phyloP scores from a whole-genome alignment of 2,888 invertebrate species.

The Aleiodes alternator region DNA sequence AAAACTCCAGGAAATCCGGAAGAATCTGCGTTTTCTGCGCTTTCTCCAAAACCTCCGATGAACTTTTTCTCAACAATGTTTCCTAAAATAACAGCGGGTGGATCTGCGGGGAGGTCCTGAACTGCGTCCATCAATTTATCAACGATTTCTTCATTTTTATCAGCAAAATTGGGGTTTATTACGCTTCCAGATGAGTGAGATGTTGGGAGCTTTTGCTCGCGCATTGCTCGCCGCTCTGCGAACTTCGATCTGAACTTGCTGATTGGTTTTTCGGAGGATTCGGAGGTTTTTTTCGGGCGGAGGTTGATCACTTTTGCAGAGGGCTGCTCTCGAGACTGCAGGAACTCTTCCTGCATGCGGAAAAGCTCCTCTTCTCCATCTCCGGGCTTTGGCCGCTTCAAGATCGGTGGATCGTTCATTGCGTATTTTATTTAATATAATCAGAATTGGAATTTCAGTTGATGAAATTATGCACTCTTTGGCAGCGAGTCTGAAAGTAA shows the following conservation, averaged over 20 bases:
- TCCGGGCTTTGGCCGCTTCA: conserved; percentile 81
- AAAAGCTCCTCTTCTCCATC: conserved; percentile 87
- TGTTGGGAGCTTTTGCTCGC: conserved; percentile 59
- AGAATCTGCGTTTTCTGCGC: too few species aligned
- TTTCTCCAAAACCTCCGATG: too few species aligned
- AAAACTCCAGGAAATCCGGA: conserved; percentile 71
- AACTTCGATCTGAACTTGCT: conserved; percentile 64
- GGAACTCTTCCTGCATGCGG: conserved; percentile 84
- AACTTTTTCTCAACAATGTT: conserved; percentile 70
- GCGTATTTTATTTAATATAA: conserved; percentile 44
- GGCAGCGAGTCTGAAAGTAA: too few species aligned
- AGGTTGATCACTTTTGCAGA: conserved; percentile 80
- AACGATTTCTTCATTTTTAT: conserved; percentile 26
- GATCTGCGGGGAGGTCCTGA: conserved; percentile 56
- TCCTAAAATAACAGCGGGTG: conserved; percentile 65
- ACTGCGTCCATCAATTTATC: conserved; percentile 52
- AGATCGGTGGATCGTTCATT: conserved; percentile 75
- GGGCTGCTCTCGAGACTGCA: conserved; percentile 79
- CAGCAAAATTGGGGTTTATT: conserved; percentile 50
- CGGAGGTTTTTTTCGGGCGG: conserved; percentile 26
- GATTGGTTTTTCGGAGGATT: neutral
- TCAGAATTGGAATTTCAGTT: too few species aligned
- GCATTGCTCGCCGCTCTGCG: conserved; percentile 57
- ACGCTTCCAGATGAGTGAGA: conserved; percentile 58
- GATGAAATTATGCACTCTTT: too few species aligned